Percentiles rank a stretch among this genome's conserved stretches.
Conservation (phyloP, 64 coral and sea anemone genomes). For the Porites australiensis region DNA sequence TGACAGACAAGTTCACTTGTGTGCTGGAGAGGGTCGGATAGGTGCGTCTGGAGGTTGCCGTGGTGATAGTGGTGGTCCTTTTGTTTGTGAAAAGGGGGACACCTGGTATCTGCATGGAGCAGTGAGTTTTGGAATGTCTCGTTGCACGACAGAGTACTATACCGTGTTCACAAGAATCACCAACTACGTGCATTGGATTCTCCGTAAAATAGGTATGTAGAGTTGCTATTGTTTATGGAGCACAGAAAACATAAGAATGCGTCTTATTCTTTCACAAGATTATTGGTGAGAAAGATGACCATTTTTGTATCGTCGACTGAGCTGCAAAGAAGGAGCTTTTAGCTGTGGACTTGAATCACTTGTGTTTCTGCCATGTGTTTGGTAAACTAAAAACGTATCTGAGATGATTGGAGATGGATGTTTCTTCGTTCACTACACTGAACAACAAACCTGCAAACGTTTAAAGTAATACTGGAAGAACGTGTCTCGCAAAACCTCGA, state of each 20-base stretch:
- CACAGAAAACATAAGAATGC: no score
- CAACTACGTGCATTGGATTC: conserved; percentile 44
- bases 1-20: conserved; percentile 62
- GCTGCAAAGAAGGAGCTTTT: no score
- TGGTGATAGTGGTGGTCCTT: conserved; percentile 77
- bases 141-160: conserved; percentile 34
- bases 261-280: background rate
- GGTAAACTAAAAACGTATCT: no score
- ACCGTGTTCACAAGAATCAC: conserved; percentile 62
- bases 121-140: conserved; percentile 79
- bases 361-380: no score
- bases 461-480: no score
- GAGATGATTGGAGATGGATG: no score
- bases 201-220: background rate
- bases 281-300: no score
- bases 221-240: background rate
- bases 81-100: conserved; percentile 67
- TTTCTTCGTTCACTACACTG: no score
- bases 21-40: conserved; percentile 55
- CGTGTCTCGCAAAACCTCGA: no score
- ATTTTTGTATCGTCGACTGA: no score
- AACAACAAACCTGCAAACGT: no score
- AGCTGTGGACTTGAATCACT: no score
- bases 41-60: conserved; percentile 62
- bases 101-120: conserved; percentile 82